Percentiles rank a stretch among this genome's conserved stretches.
Conservation (phyloP, 2,888 invertebrate species). For the Peribatodes rhomboidaria region DNA sequence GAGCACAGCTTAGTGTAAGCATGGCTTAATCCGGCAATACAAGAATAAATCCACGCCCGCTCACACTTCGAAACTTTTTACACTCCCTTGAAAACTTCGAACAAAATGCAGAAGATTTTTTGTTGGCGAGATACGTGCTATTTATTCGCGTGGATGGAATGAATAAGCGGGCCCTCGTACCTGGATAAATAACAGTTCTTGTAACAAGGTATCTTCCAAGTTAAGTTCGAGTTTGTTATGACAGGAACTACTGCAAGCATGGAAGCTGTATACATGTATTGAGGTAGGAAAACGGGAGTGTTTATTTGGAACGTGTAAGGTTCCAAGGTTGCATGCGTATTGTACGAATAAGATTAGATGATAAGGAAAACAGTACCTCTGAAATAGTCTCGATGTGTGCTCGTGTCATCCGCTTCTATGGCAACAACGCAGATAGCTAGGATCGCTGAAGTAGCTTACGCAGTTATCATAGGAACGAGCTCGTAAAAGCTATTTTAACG, state of each 20-base stretch:
- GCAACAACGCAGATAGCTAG: slow-evolving; percentile 35
- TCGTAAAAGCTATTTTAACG: slow-evolving; percentile 68
- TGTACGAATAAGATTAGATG: slow-evolving; percentile 1
- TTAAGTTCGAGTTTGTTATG: slow-evolving; percentile 38
- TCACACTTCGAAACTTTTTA: slow-evolving; percentile 58
- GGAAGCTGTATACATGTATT: slow-evolving; percentile 13
- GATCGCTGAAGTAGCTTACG: slow-evolving; percentile 40
- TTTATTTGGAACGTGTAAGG: slow-evolving; percentile 21
- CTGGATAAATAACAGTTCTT: slow-evolving; percentile 47
- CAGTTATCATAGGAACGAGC: slow-evolving; percentile 49
- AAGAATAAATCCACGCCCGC: slow-evolving; percentile 58
- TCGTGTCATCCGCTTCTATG: slow-evolving; percentile 4
- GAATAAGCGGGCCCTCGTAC: slow-evolving; percentile 48
- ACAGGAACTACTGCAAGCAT: slow-evolving; percentile 36
- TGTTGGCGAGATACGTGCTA: slow-evolving; percentile 53
- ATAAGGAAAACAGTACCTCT: slow-evolving; percentile 19
- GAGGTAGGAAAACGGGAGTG: slow-evolving; percentile 10
- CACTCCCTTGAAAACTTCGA: slow-evolving; percentile 51
- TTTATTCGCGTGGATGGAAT: slow-evolving; percentile 55
- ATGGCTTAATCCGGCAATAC: slow-evolving; percentile 64
- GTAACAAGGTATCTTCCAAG: slow-evolving; percentile 40
- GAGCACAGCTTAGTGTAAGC: slow-evolving; percentile 58
- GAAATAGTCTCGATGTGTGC: background rate
- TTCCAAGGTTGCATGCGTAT: slow-evolving; percentile 4
- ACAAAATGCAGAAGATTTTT: slow-evolving; percentile 59